Evolutionary conservation across 2,113 vertebrate genomes (phyloP), one percentile per base, ranked within the genome.

Genomic region (Tupaia tana): DNA sequence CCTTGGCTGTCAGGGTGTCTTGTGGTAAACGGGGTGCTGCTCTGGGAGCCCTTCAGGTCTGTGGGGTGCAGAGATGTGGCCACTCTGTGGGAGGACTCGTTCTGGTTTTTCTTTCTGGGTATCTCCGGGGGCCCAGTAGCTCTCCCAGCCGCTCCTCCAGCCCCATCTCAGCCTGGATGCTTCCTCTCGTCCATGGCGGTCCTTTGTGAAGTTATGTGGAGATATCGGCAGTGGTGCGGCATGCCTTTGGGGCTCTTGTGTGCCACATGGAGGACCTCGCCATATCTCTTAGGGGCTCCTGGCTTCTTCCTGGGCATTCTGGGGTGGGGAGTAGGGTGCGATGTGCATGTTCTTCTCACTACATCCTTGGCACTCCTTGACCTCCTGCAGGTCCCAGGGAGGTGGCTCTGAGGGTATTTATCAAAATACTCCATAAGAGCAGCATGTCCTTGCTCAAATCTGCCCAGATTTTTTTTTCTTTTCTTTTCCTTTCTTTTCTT

Each of bases 361-460:
- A 29, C 66, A 29, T 2, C 2, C 34, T 6, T 6, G 34, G 52
- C 34, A 27, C 20, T 58, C 43, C 2, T 20, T 4, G 0, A 27
- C 7, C 16, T 25, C 43, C 59, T 24, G 20, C 15, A 2, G 27
- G 22, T 29, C 78, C 29, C 14, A 27, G 20, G n/a, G 56, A 29
- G n/a, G 25, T 10, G 58, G 43, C 9, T 83, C 29, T 31, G n/a
- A 43, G 43, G 20, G 59, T 20, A 9, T 86, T 71, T 81, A 74
- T 84, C 19, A 56, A 83, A 63, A 43, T 18, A 29, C 20, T 69
- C 19, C 7, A 34, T 64, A 18, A 63, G 54, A 66, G 59, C 59
- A 29, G 25, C 58, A 2, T 31, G 1, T 63, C 15, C 29, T 69
- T 78, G 31, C 61, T 11, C 6, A 66, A 31, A 66, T 64, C 69